Conservation (phyloP, 2,113 vertebrate species). For the Tringa solitaria region DNA sequence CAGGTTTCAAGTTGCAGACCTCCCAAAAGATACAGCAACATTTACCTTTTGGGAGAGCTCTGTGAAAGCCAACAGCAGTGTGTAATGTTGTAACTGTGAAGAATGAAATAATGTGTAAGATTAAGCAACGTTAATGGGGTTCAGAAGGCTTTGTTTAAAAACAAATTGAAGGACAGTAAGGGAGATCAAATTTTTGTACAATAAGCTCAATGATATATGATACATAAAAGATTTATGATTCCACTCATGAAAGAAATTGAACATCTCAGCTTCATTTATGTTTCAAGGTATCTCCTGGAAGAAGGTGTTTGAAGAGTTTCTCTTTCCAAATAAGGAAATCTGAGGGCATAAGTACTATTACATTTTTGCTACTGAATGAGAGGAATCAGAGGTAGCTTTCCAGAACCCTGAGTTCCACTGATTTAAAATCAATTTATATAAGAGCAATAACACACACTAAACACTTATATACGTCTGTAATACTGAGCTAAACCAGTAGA, state of each 20-base stretch:
- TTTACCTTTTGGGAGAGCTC: not conserved
- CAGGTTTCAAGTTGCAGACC: not conserved
- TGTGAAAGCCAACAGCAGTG: not conserved
- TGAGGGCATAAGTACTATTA: not conserved
- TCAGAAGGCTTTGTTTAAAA: not conserved
- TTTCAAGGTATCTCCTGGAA: not conserved
- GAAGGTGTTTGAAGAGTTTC: not conserved
- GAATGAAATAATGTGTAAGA: not conserved
- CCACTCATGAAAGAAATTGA: not conserved
- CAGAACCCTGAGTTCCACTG: not conserved
- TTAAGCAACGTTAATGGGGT: not conserved
- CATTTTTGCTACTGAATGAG: not conserved
- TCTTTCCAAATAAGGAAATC: not conserved
- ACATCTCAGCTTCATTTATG: not conserved
- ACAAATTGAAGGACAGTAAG: not conserved
- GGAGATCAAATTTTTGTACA: not conserved
- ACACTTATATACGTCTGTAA: not conserved
- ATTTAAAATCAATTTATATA: not conserved
- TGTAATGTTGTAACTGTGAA: not conserved
- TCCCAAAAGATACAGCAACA: not conserved
- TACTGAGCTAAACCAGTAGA: not conserved
- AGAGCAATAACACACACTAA: not conserved
- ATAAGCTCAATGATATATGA: not conserved
- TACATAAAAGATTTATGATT: not conserved
- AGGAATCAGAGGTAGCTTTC: not conserved